A percentile compares a stretch with the other conserved stretches of the same genome.
Conservation (phyloP, 1,140 invertebrate species). For the Drosophila sucinea region DNA sequence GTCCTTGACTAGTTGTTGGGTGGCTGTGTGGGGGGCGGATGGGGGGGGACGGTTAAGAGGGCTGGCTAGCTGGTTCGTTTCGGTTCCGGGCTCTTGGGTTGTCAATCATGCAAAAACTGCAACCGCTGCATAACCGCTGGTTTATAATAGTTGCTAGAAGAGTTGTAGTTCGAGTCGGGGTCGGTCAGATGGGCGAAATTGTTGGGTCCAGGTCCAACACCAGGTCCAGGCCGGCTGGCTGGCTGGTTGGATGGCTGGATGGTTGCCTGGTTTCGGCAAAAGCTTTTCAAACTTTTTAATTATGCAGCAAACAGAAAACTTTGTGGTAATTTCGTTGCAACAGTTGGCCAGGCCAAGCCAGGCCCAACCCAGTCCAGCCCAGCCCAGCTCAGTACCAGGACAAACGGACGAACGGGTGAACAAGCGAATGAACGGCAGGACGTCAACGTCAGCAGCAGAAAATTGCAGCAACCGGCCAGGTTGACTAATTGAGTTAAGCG, state of each 20-base stretch:
- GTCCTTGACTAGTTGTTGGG: constrained; percentile 66
- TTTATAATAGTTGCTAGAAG: constrained; percentile 69
- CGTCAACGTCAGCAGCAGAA: constrained; percentile 62
- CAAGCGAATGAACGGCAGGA: constrained; percentile 23
- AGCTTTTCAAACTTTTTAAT: constrained; percentile 82
- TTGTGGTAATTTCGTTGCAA: constrained; percentile 80
- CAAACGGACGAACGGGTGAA: constrained; percentile 39
- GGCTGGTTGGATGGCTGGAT: constrained; percentile 26
- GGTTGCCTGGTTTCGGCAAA: constrained; percentile 77
- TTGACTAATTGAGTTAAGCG: constrained; percentile 78
- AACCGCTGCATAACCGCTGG: constrained; percentile 74
- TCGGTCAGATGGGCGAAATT: constrained; percentile 1
- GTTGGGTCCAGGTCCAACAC: background rate
- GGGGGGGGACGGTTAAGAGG: background rate
- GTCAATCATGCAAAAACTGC: constrained; percentile 81
- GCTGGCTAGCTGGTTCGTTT: constrained; percentile 22
- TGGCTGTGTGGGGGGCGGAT: background rate
- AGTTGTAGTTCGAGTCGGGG: constrained; percentile 35
- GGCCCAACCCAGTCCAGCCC: no score
- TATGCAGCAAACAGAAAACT: constrained; percentile 81
- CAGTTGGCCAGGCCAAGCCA: constrained; percentile 55
- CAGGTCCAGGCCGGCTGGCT: background rate
- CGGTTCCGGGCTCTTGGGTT: constrained; percentile 64
- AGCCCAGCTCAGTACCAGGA: background rate
- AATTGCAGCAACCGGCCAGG: constrained; percentile 50